phyloP scores from a whole-genome alignment of 1,140 invertebrate genomes.

The Hypsibius dujardini region DNA sequence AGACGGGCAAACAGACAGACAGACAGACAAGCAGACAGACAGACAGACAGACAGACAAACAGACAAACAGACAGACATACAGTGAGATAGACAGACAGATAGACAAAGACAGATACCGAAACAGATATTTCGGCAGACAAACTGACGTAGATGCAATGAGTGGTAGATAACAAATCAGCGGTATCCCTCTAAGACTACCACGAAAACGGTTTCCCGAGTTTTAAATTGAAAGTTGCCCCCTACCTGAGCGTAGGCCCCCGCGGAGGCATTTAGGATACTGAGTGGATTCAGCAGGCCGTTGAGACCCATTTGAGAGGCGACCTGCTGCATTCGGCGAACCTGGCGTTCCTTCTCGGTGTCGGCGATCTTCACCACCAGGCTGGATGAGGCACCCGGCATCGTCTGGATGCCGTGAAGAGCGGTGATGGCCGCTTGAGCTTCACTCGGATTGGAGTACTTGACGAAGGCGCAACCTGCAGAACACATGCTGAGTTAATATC shows the following conservation, averaged over 20 bases:
- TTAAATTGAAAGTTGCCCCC: neutral
- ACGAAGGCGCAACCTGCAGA: slow-evolving; percentile 99
- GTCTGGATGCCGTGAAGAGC: slow-evolving; percentile 97
- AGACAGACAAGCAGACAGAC: too few relatives aligned
- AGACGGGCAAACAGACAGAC: too few relatives aligned
- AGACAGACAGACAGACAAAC: too few relatives aligned
- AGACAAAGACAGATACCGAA: slow-evolving; percentile 1
- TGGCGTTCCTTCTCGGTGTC: slow-evolving; percentile 99
- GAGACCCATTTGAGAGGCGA: slow-evolving; percentile 84
- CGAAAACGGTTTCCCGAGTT: neutral
- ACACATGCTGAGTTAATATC: too few relatives aligned
- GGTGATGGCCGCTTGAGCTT: slow-evolving; percentile 91
- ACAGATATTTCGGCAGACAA: too few relatives aligned
- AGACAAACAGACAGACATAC: too few relatives aligned
- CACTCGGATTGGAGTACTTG: slow-evolving; percentile 84
- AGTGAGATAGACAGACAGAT: neutral
- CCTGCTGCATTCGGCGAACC: slow-evolving; percentile 96
- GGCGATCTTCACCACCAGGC: slow-evolving; percentile 96
- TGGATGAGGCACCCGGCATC: slow-evolving; percentile 97
- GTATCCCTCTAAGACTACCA: neutral
- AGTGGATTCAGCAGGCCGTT: slow-evolving; percentile 68
- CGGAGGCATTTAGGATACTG: neutral
- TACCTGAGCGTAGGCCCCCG: slow-evolving; percentile 7
- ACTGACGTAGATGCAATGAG: too few relatives aligned
- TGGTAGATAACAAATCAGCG: too few relatives aligned